These are phyloP conservation scores for Lepus americanus DNA, from an alignment of 2,113 vertebrate genomes.

Conservation along the genomic window DNA sequence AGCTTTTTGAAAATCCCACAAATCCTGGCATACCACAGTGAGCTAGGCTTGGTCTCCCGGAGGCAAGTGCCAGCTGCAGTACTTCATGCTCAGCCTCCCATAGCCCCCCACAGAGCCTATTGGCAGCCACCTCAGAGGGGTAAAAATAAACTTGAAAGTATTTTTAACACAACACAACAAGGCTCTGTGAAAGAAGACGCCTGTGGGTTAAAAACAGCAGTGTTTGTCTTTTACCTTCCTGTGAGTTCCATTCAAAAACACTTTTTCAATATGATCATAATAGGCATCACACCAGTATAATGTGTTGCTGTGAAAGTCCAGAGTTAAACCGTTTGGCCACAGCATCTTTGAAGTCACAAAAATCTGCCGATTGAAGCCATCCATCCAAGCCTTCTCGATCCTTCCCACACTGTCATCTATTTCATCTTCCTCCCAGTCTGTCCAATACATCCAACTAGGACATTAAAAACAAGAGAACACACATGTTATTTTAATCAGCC, in stretches of 20 bases:
- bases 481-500: conserved; percentile 52
- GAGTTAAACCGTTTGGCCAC: conserved; percentile 98
- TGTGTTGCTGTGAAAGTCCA: conserved; percentile 93
- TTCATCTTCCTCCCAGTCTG: conserved; percentile 99
- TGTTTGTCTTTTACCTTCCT: conserved; percentile 92
- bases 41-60: conserved; percentile 2
- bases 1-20: conserved; percentile 65
- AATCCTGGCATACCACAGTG: conserved; percentile 71
- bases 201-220: conserved; percentile 75
- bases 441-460: conserved; percentile 99
- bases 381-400: conserved; percentile 99
- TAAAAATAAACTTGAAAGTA: conserved; percentile 76
- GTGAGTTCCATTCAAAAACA: conserved; percentile 96
- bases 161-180: conserved; percentile 78
- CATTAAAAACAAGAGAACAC: conserved; percentile 73
- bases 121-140: conserved; percentile 70
- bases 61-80: not conserved
- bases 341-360: conserved; percentile 99
- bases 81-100: conserved; percentile 24
- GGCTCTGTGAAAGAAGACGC: conserved; percentile 67
- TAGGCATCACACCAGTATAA: conserved; percentile 99
- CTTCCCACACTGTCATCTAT: conserved; percentile 97
- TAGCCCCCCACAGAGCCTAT: conserved; percentile 70
- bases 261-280: conserved; percentile 98
- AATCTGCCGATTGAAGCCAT: conserved; percentile 94